These are phyloP conservation scores for Hydrochoerus hydrochaeris DNA, from an alignment of 2,113 vertebrate genomes.

Conservation along the genomic window DNA sequence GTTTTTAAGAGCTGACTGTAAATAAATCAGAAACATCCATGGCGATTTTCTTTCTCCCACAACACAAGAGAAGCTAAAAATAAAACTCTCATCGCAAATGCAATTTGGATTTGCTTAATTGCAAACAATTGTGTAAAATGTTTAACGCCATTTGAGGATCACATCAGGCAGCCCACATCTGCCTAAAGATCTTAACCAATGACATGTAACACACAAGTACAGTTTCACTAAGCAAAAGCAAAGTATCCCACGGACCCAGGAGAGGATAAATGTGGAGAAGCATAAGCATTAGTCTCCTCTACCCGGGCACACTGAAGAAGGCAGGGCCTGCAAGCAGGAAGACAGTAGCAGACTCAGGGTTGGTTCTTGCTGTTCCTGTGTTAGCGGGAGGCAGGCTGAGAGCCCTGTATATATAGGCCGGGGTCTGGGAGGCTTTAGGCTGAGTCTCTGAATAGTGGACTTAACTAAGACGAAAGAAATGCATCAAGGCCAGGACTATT, in stretches of 20 bases:
- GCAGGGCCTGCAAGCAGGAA: neutral
- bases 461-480: constrained; percentile 45
- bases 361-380: neutral
- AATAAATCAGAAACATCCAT: constrained; percentile 59
- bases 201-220: constrained; percentile 44
- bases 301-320: neutral
- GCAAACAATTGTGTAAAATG: constrained; percentile 60
- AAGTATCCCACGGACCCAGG: constrained; percentile 23
- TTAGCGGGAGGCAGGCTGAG: neutral
- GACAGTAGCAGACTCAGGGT: neutral
- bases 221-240: neutral
- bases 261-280: constrained; percentile 32
- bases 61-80: constrained; percentile 66
- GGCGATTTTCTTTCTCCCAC: neutral
- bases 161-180: constrained; percentile 33
- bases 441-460: neutral
- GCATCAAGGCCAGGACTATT: neutral
- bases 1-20: constrained; percentile 64
- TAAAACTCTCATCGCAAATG: constrained; percentile 50
- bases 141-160: constrained; percentile 48
- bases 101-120: constrained; percentile 61
- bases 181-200: constrained; percentile 34
- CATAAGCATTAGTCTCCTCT: neutral
- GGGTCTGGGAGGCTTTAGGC: neutral
- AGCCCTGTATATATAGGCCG: accelerated